Percentiles rank a stretch among this genome's conserved stretches.
These are phyloP conservation scores for Pachliopta kotzebuea DNA, from an alignment of 2,888 invertebrate genomes.

Conservation along the genomic window DNA sequence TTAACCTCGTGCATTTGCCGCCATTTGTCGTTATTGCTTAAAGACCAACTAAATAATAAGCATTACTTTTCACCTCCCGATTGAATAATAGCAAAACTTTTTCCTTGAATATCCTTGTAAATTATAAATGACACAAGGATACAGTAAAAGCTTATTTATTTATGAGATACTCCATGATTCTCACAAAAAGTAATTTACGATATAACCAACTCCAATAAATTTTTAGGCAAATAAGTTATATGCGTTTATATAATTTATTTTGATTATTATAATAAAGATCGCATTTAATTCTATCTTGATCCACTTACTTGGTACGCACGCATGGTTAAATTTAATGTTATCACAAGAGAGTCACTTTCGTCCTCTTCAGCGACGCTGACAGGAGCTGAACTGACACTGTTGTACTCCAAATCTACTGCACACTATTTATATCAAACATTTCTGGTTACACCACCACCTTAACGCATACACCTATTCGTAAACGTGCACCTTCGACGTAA, in stretches of 20 bases:
- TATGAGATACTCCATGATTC: background rate
- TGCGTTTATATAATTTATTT: too few relatives aligned
- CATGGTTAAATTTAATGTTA: slow-evolving; percentile 46
- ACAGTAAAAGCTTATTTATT: background rate
- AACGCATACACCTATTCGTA: slow-evolving; percentile 22
- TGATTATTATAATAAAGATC: too few relatives aligned
- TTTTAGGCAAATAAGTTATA: too few relatives aligned
- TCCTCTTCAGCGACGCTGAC: slow-evolving; percentile 73
- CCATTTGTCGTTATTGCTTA: slow-evolving; percentile 11
- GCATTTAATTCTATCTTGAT: background rate
- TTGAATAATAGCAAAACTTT: background rate
- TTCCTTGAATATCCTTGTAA: background rate
- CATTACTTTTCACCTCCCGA: background rate
- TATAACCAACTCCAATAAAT: too few relatives aligned
- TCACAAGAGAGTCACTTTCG: slow-evolving; percentile 63
- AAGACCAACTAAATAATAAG: background rate
- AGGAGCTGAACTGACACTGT: slow-evolving; percentile 76
- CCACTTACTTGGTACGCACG: slow-evolving; percentile 71
- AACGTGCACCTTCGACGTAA: slow-evolving; percentile 4
- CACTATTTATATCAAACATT: slow-evolving; percentile 63
- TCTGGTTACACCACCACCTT: slow-evolving; percentile 51
- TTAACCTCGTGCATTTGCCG: slow-evolving; percentile 6
- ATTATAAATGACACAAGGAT: background rate
- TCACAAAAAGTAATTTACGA: too few relatives aligned
- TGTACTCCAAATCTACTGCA: slow-evolving; percentile 40